Base-by-base conservation (phyloP, 2,888 invertebrate genomes). In the Acleris laterana region DNA sequence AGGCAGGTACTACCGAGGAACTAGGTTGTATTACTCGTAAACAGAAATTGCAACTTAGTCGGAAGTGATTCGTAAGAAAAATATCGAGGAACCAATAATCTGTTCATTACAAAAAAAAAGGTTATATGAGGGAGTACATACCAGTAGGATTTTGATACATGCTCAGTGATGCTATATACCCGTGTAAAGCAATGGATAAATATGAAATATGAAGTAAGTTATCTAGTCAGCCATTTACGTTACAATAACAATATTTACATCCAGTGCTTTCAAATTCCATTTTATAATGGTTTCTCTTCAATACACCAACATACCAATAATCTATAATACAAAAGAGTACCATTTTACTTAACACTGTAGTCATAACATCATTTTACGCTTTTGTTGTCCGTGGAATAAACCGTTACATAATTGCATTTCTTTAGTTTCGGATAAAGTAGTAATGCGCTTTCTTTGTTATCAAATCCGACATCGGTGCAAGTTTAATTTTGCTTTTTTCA, bases 1-100 rank as follows among this genome's bases (percentile, higher is more conserved):
- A 81, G 79, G 81, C 78, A 78, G 70, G 70, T 74, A 72, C 46
- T 57, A 73, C 71, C 69, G 69, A 77, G 72, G 76, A 81, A 80
- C 79, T 82, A 76, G 84, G 83, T 78, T 81, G 77, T 73, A 71
- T 74, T 72, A 73, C 74, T 76, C 74, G 79, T 77, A 78, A 80
- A 79, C 76, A 77, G 77, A 79, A 77, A 78, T 76, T 77, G 74
- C 75, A 74, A 32, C 65, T 51, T 38, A 48, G 67, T 63, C 60
- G 71, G 70, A 69, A 71, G 69, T 72, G 68, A 71, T 66, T 61
- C 61, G 56, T 17, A 66, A 62, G 51, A 57, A 56, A 57, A 46
- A 32, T 46, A 51, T 52, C 20, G 25, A 62, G 38, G 51, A 62
- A 48, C 22, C 17, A 66, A 62, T 66, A 62, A 52, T 66, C 62